Percentiles rank a stretch among this genome's conserved stretches.
phyloP scores from a whole-genome alignment of 30 jellyfish, hydroid and myxozoan species.

The Aurelia sp. region DNA sequence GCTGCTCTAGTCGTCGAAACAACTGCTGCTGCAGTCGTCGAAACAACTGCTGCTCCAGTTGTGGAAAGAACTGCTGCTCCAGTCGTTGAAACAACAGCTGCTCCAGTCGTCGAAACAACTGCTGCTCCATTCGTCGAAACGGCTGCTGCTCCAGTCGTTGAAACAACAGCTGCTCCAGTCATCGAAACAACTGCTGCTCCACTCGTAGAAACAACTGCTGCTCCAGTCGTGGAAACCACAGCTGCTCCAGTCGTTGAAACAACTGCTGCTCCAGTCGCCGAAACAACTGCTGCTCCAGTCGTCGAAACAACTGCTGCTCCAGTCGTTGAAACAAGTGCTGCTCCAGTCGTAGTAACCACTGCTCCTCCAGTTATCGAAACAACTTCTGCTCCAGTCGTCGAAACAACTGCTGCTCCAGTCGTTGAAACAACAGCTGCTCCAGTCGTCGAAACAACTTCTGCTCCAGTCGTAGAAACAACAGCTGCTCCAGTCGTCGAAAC shows the following conservation, averaged over 20 bases:
- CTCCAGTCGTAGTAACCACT: conserved; percentile 31
- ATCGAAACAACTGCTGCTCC: conserved; percentile 23
- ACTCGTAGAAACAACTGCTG: conserved; percentile 22
- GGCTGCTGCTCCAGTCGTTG: conserved; percentile 2
- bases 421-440: too few species aligned
- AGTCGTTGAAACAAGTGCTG: conserved; percentile 21
- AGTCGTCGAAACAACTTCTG: too few species aligned
- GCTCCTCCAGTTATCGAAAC: conserved; percentile 5
- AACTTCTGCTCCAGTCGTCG: too few species aligned
- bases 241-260: conserved; percentile 46
- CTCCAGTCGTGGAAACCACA: conserved; percentile 29
- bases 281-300: conserved; percentile 48
- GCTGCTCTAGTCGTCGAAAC: conserved; percentile 35
- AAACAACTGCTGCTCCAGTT: conserved; percentile 40
- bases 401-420: too few species aligned
- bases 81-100: conserved; percentile 16
- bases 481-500: too few species aligned
- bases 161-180: conserved; percentile 17
- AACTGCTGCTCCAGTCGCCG: conserved; percentile 20
- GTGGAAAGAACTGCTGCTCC: conserved; percentile 3
- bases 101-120: conserved; percentile 17
- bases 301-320: conserved; percentile 42
- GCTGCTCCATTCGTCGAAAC: conserved; percentile 23
- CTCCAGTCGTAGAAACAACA: too few species aligned
- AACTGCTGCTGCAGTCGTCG: conserved; percentile 17